These are phyloP conservation scores for Empis stercorea DNA, from an alignment of 2,888 invertebrate genomes.

Conservation along the genomic window DNA sequence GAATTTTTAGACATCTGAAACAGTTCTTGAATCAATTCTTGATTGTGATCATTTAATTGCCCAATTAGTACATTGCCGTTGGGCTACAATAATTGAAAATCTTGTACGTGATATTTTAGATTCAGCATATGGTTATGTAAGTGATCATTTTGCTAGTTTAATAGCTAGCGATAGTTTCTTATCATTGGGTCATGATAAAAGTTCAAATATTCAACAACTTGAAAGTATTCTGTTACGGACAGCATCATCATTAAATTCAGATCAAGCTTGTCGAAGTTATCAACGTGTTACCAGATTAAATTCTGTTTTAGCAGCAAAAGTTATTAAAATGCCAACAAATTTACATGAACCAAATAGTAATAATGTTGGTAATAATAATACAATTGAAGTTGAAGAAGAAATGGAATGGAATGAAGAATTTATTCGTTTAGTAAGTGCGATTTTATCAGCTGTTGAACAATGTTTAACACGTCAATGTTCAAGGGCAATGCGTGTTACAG, in stretches of 20 bases:
- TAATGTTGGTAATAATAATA: constrained; percentile 16
- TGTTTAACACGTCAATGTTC: constrained; percentile 58
- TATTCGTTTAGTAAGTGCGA: constrained; percentile 45
- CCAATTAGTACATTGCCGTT: constrained; percentile 64
- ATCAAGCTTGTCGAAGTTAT: constrained; percentile 72
- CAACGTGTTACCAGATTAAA: constrained; percentile 34
- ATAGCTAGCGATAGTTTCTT: constrained; percentile 54
- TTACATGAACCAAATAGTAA: constrained; percentile 27
- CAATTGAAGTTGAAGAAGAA: constrained; percentile 33
- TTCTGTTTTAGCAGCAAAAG: constrained; percentile 32
- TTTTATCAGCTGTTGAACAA: constrained; percentile 54
- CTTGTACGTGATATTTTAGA: constrained; percentile 69
- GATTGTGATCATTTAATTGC: constrained; percentile 71
- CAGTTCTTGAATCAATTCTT: constrained; percentile 68
- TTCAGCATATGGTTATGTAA: constrained; percentile 64
- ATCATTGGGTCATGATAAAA: constrained; percentile 53
- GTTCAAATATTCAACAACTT: constrained; percentile 59
- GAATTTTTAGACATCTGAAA: constrained; percentile 53
- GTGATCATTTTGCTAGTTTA: constrained; percentile 64
- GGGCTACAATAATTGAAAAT: constrained; percentile 59
- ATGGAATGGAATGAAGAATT: constrained; percentile 42
- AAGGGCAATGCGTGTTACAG: constrained; percentile 47
- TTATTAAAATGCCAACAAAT: constrained; percentile 33
- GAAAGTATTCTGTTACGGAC: constrained; percentile 69
- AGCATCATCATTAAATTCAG: constrained; percentile 64